Evolutionary conservation across 2,113 vertebrate genomes (phyloP), one percentile per base, ranked within the genome.

Genomic region (Philantomba maxwellii): DNA sequence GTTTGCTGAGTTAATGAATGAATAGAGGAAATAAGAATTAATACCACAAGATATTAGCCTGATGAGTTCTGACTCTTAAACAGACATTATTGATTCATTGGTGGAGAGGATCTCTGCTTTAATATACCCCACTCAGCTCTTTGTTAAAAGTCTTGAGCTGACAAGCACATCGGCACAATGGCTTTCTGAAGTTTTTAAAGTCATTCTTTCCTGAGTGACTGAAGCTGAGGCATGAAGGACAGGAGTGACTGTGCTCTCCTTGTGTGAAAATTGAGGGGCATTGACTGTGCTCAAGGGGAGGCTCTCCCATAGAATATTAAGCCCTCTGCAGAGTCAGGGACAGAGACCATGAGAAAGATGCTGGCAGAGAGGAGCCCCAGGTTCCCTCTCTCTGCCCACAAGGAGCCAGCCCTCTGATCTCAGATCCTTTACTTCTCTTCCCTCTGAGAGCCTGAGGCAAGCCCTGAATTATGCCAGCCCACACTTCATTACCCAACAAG

Each of bases 401-500:
- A 96, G 62, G 60, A 97, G 7, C 26, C 57, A 45, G 60, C 4
- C 78, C 85, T 94, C 87, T 87, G 53, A 86, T 89, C 51, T 73
- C 43, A 83, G 92, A 96, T 85, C 39, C 10, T 75, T 88, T 86
- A 86, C 95, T 95, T 95, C 49, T 92, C 87, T 89, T 92, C 8
- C 30, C 8, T 82, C 39, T 66, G 88, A 92, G 83, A 91, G 87
- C 89, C 90, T 1, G 70, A 89, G 93, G 96, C 95, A 91, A 95
- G 51, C 70, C 47, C 55, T 62, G 88, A 92, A 96, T 93, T 91
- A 83, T 77, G 93, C 55, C 90, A 91, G 82, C 66, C 66, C 85
- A 85, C 70, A 94, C 93, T 96, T 96, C 96, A 97, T 98, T 96
- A 95, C 96, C 95, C 94, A 97, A 84, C 77, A 92, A 97, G 88